A percentile compares a stretch with the other conserved stretches of the same genome.
phyloP scores from a whole-genome alignment of 2,888 invertebrate genomes.

The Lasioglossum morio region DNA sequence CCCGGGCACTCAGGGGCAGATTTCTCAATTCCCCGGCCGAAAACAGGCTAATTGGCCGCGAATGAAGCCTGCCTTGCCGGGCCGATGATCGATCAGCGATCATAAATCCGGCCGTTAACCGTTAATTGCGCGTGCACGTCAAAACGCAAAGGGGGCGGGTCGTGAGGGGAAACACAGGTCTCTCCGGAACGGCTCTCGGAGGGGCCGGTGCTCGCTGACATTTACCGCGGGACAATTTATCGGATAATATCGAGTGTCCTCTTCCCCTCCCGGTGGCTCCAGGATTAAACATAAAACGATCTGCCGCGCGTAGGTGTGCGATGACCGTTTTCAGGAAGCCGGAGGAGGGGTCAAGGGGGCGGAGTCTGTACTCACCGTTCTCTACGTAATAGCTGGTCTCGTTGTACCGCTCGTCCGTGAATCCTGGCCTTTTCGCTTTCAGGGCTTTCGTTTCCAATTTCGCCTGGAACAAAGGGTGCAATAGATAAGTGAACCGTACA shows the following conservation, averaged over 20 bases:
- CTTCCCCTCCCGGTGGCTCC: background rate
- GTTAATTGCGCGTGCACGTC: conserved; percentile 18
- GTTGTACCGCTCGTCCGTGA: conserved; percentile 96
- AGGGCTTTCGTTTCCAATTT: conserved; percentile 96
- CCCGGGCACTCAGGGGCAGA: background rate
- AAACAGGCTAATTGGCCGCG: conserved; percentile 23
- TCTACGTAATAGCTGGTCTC: conserved; percentile 98
- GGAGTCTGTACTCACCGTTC: conserved; percentile 90
- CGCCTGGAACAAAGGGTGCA: conserved; percentile 88
- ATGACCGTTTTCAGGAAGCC: background rate
- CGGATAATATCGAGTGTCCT: conserved; percentile 28
- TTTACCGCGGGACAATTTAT: conserved; percentile 40
- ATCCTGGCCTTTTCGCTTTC: conserved; percentile 95
- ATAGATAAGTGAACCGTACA: conserved; percentile 55
- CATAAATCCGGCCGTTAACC: conserved; percentile 34
- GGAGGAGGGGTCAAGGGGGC: background rate
- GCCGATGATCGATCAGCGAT: conserved; percentile 35
- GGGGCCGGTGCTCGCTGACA: background rate
- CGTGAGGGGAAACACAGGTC: background rate
- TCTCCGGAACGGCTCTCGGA: background rate
- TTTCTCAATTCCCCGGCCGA: conserved; percentile 15
- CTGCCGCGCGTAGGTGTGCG: background rate
- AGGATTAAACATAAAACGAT: conserved; percentile 52
- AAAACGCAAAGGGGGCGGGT: background rate
- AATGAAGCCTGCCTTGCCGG: background rate